These are phyloP conservation scores for Gerosis bhagava DNA, from an alignment of 2,888 invertebrate genomes.

Conservation along the genomic window DNA sequence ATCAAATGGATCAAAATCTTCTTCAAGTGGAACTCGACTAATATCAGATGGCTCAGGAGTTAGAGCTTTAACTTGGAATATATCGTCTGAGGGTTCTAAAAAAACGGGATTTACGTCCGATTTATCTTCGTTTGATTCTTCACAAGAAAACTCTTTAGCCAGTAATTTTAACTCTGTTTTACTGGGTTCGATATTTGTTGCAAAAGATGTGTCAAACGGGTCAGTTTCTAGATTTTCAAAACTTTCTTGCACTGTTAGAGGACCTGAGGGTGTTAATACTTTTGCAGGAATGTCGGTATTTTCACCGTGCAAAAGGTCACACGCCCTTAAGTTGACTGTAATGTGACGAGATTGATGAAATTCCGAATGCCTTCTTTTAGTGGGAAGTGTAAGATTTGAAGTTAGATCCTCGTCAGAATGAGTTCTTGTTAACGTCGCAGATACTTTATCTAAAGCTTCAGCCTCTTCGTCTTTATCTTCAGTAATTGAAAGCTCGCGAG, in stretches of 20 bases:
- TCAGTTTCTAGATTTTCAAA: constrained; percentile 79
- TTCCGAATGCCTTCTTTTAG: constrained; percentile 79
- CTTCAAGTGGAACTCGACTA: constrained; percentile 47
- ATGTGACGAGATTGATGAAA: constrained; percentile 50
- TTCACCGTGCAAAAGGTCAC: constrained; percentile 61
- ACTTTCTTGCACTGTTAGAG: constrained; percentile 60
- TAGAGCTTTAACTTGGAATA: constrained; percentile 86
- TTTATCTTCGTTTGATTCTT: constrained; percentile 52
- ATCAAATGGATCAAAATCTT: constrained; percentile 90
- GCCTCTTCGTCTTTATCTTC: constrained; percentile 74
- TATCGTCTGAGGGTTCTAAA: constrained; percentile 76
- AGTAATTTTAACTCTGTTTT: constrained; percentile 90
- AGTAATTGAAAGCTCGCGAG: constrained; percentile 83
- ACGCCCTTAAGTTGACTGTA: constrained; percentile 49
- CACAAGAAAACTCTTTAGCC: constrained; percentile 88
- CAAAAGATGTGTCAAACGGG: constrained; percentile 95
- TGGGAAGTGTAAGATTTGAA: constrained; percentile 65
- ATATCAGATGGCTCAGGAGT: constrained; percentile 83
- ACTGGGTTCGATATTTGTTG: constrained; percentile 88
- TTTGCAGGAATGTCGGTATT: constrained; percentile 74
- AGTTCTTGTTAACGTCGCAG: constrained; percentile 78
- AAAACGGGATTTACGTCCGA: constrained; percentile 66
- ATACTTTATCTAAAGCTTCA: constrained; percentile 87
- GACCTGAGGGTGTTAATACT: constrained; percentile 83
- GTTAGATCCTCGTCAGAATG: constrained; percentile 86